Percentiles rank a stretch among this genome's conserved stretches.
Evolutionary conservation across 2,113 vertebrate species (phyloP).

Genomic region (cattle (Bos taurus)): ARS-UCD2.0 NC_037333.1:83466001-83466500

Average conservation of each 20-base stretch:
- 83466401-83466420: neutral
- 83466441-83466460: constrained; percentile 84
- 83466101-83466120: neutral
- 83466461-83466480: constrained; percentile 92
- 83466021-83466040: neutral
- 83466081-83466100: neutral
- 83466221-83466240: neutral
- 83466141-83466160: neutral
- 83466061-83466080: neutral
- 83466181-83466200: neutral
- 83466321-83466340: neutral
- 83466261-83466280: neutral
- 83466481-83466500: constrained; percentile 81
- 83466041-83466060: neutral
- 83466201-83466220: neutral
- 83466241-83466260: neutral
- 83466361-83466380: neutral
- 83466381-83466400: neutral
- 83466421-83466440: constrained; percentile 92
- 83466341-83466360: neutral
- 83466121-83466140: neutral
- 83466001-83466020: neutral
- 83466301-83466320: neutral
- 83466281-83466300: constrained; percentile 2
- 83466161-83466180: neutral